Percentiles rank a stretch among this genome's conserved stretches.
Conservation (phyloP, 2,113 vertebrate genomes). For the Gadus chalcogrammus region DNA sequence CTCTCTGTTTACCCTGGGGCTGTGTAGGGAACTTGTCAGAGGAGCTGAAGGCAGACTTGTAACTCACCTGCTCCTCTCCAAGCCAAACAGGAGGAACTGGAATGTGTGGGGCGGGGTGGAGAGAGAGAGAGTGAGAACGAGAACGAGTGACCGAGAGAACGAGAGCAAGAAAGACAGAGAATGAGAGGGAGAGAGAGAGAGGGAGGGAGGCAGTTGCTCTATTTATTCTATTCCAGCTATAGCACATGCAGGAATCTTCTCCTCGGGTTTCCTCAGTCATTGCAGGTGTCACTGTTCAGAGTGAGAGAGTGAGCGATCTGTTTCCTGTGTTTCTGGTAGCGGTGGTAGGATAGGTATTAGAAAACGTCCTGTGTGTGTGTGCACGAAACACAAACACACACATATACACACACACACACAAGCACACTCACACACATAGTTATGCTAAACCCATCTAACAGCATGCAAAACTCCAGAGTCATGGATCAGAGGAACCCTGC, state of each 20-base stretch:
- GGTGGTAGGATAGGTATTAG: too few relatives aligned
- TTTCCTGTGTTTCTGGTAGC: too few relatives aligned
- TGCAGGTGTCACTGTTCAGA: too few relatives aligned
- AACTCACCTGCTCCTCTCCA: constrained; percentile 55
- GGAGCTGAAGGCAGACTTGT: constrained; percentile 35
- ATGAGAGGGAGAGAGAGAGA: background rate
- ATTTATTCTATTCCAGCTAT: background rate
- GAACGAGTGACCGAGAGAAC: constrained; percentile 1
- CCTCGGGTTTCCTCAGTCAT: too few relatives aligned
- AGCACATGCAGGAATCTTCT: too few relatives aligned
- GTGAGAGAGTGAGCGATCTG: too few relatives aligned
- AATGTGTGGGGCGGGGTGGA: background rate
- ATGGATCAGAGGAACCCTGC: too few relatives aligned
- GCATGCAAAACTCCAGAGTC: too few relatives aligned
- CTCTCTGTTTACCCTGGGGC: constrained; percentile 31
- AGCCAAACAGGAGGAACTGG: constrained; percentile 42
- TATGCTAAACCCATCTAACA: background rate
- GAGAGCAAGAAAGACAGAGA: too few relatives aligned
- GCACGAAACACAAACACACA: too few relatives aligned
- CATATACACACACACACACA: background rate
- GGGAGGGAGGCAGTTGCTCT: background rate
- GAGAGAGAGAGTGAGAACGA: background rate
- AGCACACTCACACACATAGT: background rate
- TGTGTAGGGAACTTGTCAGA: constrained; percentile 47
- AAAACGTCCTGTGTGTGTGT: too few relatives aligned